phyloP scores from a whole-genome alignment of 1,140 invertebrate species.

The Idris sp. region DNA sequence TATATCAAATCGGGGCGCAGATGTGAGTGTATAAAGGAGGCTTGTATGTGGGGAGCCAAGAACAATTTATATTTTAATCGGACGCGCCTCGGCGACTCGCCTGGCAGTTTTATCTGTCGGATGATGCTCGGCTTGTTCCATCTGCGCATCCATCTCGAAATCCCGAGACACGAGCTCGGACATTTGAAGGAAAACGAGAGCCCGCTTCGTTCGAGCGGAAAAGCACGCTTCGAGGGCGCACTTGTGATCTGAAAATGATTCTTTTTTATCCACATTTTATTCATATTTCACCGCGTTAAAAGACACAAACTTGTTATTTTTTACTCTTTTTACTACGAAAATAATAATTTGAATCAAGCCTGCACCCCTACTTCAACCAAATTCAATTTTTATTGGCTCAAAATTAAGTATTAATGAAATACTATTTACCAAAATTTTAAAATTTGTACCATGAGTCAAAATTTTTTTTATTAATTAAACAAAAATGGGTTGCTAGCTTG shows the following conservation, averaged over 20 bases:
- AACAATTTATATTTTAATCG: slow-evolving; percentile 63
- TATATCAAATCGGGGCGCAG: slow-evolving; percentile 44
- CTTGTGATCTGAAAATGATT: slow-evolving; percentile 40
- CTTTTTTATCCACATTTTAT: too few relatives aligned
- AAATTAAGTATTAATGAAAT: too few relatives aligned
- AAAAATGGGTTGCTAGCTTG: too few relatives aligned
- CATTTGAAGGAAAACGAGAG: slow-evolving; percentile 59
- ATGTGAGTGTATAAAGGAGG: slow-evolving; percentile 22
- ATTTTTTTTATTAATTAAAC: too few relatives aligned
- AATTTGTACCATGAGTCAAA: too few relatives aligned
- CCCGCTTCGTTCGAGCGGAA: slow-evolving; percentile 54
- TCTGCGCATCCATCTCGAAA: slow-evolving; percentile 52
- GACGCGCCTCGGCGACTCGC: slow-evolving; percentile 55
- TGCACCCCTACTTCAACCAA: too few relatives aligned
- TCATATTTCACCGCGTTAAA: too few relatives aligned
- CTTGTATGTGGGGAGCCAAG: slow-evolving; percentile 44
- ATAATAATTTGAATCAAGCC: too few relatives aligned
- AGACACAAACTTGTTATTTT: too few relatives aligned
- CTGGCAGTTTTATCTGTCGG: slow-evolving; percentile 56
- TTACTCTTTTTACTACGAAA: too few relatives aligned
- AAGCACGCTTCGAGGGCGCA: slow-evolving; percentile 38
- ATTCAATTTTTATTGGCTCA: too few relatives aligned
- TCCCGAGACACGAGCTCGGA: slow-evolving; percentile 29
- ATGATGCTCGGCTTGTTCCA: slow-evolving; percentile 53
- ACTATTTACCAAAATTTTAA: too few relatives aligned